These are phyloP conservation scores for Lottia scabra DNA, from an alignment of 2,888 invertebrate genomes.

Conservation along the genomic window DNA sequence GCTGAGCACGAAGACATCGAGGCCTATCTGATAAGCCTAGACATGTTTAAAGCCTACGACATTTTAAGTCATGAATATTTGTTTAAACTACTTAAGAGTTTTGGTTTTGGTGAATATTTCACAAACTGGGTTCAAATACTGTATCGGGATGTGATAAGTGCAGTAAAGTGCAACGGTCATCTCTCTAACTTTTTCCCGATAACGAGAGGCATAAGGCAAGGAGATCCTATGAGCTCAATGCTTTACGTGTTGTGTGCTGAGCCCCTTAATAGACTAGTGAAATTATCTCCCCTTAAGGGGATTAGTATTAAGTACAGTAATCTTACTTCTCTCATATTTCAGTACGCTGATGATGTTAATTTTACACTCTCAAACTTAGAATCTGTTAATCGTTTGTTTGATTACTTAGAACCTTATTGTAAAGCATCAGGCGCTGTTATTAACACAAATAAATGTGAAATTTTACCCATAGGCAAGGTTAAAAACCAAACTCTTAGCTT, in stretches of 20 bases:
- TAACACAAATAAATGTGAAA: neutral
- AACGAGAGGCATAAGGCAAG: neutral
- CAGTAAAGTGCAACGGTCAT: constrained; percentile 33
- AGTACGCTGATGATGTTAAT: neutral
- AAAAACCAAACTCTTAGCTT: neutral
- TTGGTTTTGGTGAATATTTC: constrained; percentile 11
- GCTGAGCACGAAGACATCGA: constrained; percentile 31
- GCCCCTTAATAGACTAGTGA: neutral
- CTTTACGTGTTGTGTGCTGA: neutral
- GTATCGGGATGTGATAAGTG: constrained; percentile 20
- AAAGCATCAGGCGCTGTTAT: neutral
- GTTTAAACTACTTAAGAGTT: constrained; percentile 15
- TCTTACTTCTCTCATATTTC: neutral
- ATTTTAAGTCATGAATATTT: constrained; percentile 36
- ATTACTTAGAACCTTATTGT: neutral
- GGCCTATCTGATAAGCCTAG: constrained; percentile 33
- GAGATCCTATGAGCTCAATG: neutral
- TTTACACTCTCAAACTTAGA: neutral
- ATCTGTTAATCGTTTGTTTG: neutral
- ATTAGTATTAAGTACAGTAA: constrained; percentile 1
- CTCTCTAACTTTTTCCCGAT: constrained; percentile 23
- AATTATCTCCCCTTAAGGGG: neutral
- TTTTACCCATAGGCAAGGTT: neutral
- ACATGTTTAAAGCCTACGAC: constrained; percentile 45
- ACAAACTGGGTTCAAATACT: constrained; percentile 10